Evolutionary conservation across 2,113 vertebrate genomes (phyloP).

Genomic region (Ophiodon elongatus): DNA sequence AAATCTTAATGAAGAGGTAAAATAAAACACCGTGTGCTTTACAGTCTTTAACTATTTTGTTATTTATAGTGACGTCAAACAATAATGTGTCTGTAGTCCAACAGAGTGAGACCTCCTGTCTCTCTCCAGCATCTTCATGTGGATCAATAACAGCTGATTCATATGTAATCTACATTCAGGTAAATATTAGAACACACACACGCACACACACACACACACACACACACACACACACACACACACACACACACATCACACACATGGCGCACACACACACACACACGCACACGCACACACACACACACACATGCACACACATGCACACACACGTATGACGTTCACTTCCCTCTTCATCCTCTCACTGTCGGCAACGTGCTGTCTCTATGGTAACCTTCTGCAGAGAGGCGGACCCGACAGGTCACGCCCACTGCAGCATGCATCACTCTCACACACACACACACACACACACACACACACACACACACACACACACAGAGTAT

Average conservation of each 20-base stretch:
- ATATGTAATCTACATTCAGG: too few species aligned
- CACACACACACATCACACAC: too few species aligned
- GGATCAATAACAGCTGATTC: background rate
- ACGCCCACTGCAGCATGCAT: conserved; percentile 75
- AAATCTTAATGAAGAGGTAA: too few species aligned
- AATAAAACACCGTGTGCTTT: too few species aligned
- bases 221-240: too few species aligned
- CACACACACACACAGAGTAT: conserved; percentile 33
- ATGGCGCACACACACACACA: too few species aligned
- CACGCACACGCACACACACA: background rate
- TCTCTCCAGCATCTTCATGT: too few species aligned
- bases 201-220: background rate
- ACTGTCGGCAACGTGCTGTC: conserved; percentile 58
- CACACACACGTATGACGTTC: background rate
- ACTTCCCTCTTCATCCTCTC: conserved; percentile 44
- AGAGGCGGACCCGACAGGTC: conserved; percentile 62
- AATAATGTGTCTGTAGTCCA: too few species aligned
- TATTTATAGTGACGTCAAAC: too few species aligned
- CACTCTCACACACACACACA: conserved; percentile 28
- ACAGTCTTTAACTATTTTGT: too few species aligned
- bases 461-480: conserved; percentile 35
- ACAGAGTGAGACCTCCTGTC: too few species aligned
- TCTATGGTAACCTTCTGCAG: conserved; percentile 77
- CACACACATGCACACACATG: background rate
- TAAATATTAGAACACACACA: too few species aligned